Conservation (phyloP, 2,888 invertebrate species). For the Platerodrilus igneus region DNA sequence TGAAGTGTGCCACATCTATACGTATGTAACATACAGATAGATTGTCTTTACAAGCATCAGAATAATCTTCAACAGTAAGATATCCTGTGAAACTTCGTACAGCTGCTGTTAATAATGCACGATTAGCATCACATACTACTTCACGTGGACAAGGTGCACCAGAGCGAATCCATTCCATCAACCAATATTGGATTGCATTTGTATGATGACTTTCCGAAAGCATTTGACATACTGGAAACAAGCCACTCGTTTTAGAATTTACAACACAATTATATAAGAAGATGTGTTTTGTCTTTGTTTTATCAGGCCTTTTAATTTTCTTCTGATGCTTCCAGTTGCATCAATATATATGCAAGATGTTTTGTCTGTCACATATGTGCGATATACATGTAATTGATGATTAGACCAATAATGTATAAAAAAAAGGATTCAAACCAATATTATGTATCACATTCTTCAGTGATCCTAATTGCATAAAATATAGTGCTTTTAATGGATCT, state of each 20-base stretch:
- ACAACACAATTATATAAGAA: conserved; percentile 6
- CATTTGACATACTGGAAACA: conserved; percentile 10
- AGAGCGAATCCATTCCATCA: conserved; percentile 10
- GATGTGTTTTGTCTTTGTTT: conserved; percentile 2
- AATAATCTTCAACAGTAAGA: neutral
- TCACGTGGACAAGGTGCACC: conserved; percentile 5
- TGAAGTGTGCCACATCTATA: conserved; percentile 10
- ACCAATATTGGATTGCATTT: conserved; percentile 11
- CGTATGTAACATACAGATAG: conserved; percentile 8
- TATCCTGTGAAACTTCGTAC: neutral
- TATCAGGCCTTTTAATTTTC: conserved; percentile 1
- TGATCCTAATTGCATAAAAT: neutral
- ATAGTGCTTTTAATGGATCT: neutral
- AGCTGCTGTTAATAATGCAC: conserved; percentile 4
- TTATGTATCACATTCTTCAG: conserved; percentile 1
- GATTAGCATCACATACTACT: neutral
- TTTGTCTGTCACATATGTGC: neutral
- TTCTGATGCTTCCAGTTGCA: conserved; percentile 3
- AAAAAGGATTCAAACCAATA: conserved; percentile 5
- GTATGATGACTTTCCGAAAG: conserved; percentile 11
- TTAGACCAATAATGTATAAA: conserved; percentile 10
- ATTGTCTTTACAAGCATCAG: conserved; percentile 1
- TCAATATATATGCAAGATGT: conserved; percentile 2
- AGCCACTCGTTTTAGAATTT: neutral
- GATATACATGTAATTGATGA: conserved; percentile 2